Conservation (phyloP, 2,888 invertebrate genomes). For the Phortica magna region DNA sequence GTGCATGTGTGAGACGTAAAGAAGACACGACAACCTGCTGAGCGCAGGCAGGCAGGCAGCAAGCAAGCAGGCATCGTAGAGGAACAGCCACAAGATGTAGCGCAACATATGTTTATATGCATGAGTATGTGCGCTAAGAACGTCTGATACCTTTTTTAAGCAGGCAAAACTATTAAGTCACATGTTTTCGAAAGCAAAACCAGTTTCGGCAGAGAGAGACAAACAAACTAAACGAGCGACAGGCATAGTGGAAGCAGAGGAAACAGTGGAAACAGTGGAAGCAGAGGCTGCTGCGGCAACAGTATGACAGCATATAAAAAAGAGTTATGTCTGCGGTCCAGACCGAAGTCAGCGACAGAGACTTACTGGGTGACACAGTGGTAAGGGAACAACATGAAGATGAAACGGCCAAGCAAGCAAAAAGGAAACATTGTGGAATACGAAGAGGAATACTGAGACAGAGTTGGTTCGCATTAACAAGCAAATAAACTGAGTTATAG, state of each 20-base stretch:
- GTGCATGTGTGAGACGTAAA: constrained; percentile 21
- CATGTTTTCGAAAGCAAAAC: constrained; percentile 58
- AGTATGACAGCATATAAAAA: constrained; percentile 13
- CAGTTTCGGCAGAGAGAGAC: constrained; percentile 10
- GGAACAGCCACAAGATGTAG: constrained; percentile 15
- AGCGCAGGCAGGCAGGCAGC: constrained; percentile 39
- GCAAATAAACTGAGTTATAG: constrained; percentile 18
- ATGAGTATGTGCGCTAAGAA: constrained; percentile 53
- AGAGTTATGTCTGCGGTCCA: constrained; percentile 34
- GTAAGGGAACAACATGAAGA: too few species aligned
- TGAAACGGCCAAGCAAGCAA: too few species aligned
- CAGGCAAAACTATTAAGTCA: constrained; percentile 68
- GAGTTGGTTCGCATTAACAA: constrained; percentile 5
- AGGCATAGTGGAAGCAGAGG: neutral
- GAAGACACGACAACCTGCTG: constrained; percentile 65
- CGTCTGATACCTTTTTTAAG: constrained; percentile 58
- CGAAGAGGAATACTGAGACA: neutral
- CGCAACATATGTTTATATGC: constrained; percentile 61
- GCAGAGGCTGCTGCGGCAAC: neutral
- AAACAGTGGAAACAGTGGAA: neutral
- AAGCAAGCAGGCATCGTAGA: neutral
- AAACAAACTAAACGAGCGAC: constrained; percentile 5
- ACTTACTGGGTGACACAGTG: neutral
- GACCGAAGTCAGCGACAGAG: constrained; percentile 21
- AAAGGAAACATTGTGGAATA: too few species aligned